A percentile compares a stretch with the other conserved stretches of the same genome.
These are phyloP conservation scores for Brachionus paranguensis DNA, from an alignment of 1,140 invertebrate genomes.

Conservation along the genomic window DNA sequence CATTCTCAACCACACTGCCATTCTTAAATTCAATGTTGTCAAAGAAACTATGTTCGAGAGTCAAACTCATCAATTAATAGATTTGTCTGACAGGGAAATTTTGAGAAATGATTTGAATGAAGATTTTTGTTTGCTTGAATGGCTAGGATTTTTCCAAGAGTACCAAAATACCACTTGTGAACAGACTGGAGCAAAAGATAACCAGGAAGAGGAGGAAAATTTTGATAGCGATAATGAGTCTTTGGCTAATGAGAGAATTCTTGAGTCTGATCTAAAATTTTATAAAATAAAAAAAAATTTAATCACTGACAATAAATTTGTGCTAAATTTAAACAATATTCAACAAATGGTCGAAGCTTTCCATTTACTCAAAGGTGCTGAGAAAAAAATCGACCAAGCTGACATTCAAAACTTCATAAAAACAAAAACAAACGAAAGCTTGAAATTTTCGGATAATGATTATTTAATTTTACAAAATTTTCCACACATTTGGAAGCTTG, in stretches of 20 bases:
- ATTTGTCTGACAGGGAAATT: background rate
- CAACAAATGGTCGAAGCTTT: background rate
- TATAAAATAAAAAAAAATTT: background rate
- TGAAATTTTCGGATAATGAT: background rate
- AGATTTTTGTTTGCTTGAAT: background rate
- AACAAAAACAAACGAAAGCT: background rate
- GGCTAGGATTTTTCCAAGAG: slow-evolving; percentile 7
- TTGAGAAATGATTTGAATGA: background rate
- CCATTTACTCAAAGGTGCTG: background rate
- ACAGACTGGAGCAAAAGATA: background rate
- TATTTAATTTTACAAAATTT: background rate
- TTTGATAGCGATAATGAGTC: background rate
- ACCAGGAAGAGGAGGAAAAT: background rate
- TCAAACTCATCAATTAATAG: background rate
- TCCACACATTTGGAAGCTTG: slow-evolving; percentile 40
- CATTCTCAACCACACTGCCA: background rate
- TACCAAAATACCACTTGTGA: background rate
- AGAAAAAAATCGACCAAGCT: background rate
- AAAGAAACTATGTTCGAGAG: background rate
- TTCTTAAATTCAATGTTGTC: background rate
- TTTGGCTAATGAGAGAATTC: slow-evolving; percentile 24
- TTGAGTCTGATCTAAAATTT: slow-evolving; percentile 12
- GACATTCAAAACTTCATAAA: background rate
- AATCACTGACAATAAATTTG: background rate
- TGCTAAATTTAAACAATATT: background rate